These are phyloP conservation scores for Lota lota DNA, from an alignment of 2,113 vertebrate species.

Conservation along the genomic window DNA sequence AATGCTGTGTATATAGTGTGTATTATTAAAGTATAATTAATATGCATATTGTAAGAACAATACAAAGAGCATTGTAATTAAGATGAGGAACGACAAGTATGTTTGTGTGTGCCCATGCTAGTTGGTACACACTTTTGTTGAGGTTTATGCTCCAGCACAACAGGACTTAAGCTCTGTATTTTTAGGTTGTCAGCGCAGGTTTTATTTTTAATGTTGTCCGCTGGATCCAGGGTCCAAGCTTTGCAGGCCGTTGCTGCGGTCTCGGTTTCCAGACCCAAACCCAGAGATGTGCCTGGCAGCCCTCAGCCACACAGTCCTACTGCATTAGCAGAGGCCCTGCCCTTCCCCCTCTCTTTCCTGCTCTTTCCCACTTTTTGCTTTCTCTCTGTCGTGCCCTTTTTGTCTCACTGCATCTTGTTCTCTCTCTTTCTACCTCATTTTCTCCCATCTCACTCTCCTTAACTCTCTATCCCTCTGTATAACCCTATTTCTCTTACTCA, in stretches of 20 bases:
- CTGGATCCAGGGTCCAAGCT: conserved; percentile 24
- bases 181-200: too few relatives aligned
- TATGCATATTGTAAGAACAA: too few relatives aligned
- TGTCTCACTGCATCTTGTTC: background rate
- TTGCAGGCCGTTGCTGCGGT: conserved; percentile 32
- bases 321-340: conserved; percentile 35
- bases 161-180: too few relatives aligned
- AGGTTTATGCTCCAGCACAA: too few relatives aligned
- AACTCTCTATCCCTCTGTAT: background rate
- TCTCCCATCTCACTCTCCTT: conserved; percentile 12
- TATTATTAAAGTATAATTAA: too few relatives aligned
- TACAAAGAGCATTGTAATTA: too few relatives aligned
- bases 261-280: conserved; percentile 50
- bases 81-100: too few relatives aligned
- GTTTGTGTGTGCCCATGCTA: too few relatives aligned
- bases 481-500: conserved; percentile 1
- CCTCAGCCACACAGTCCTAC: conserved; percentile 27
- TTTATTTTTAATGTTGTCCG: too few relatives aligned
- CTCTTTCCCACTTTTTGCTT: background rate
- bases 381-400: background rate
- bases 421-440: conserved; percentile 1
- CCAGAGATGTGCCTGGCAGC: conserved; percentile 11
- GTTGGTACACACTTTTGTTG: too few relatives aligned
- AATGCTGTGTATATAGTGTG: too few relatives aligned
- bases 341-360: background rate